Evolutionary conservation across 2,888 invertebrate species (phyloP), one percentile per base, ranked within the genome.

Genomic region (Hyalella azteca): DNA sequence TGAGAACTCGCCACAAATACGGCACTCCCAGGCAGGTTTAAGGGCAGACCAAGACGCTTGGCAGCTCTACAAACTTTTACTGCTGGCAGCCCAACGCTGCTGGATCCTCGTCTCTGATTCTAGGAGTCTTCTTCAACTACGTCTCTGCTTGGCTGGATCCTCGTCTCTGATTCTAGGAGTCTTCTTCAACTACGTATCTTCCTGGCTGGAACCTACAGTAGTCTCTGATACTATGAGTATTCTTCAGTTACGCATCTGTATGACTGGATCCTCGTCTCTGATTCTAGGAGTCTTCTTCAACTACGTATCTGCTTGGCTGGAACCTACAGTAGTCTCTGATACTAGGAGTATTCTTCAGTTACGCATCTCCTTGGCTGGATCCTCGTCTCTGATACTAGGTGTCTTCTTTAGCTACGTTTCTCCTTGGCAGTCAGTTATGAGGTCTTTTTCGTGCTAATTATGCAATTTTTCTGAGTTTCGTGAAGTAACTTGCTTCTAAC

Each of bases 1-100:
- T 66, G 66, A 66, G 66, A 29, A 36, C 36, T 36, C 66, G 29
- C 66, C 66, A 36, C 66, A 66, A 66, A 66, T 66, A 29, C 29
- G 19, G 29, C 19, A 19, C 66, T 66, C 26, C 29, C 36, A 66
- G 66, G 66, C 66, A 66, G 66, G 36, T 66, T 66, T 66, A 66
- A 66, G 66, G 45, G 11, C 45, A 15, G 15, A 9, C 45, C 9
- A 45, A 45, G 45, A 15, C 39, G 66, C 66, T 66, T 66, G 32
- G 9, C 36, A 29, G 66, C 29, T 29, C 36, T 3, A 66, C 66
- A 22, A 66, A 66, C 36, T 66, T 66, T 66, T 66, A 66, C 29
- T 32, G 66, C 36, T 66, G 29, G 3, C 36, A 36, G 66, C 36
- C 19, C 15, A 45, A 45, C 45, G 15, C 45, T 45, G 15, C 45